phyloP scores from a whole-genome alignment of 2,888 invertebrate species.

The Eudemis profundana region DNA sequence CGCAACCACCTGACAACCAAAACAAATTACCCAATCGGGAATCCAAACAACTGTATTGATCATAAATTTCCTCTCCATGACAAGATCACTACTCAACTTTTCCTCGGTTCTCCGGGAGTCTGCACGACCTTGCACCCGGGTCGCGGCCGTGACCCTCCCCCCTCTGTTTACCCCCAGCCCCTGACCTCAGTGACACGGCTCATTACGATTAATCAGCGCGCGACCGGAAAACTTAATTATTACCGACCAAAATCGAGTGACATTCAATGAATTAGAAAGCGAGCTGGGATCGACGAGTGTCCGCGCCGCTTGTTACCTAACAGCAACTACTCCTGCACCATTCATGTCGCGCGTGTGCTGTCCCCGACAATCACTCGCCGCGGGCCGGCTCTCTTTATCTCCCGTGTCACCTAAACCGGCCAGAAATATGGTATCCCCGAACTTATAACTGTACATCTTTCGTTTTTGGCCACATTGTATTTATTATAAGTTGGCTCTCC shows the following conservation, averaged over 20 bases:
- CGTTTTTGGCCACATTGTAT: not conserved
- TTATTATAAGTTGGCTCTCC: not conserved
- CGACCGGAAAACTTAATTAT: slow-evolving; percentile 39
- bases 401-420: not conserved
- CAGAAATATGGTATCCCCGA: too few relatives aligned
- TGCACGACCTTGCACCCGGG: slow-evolving; percentile 28
- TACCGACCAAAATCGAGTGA: slow-evolving; percentile 29
- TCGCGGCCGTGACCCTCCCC: slow-evolving; percentile 26
- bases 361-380: slow-evolving; percentile 22
- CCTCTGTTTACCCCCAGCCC: slow-evolving; percentile 16
- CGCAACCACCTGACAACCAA: slow-evolving; percentile 18
- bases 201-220: slow-evolving; percentile 33
- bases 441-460: not conserved
- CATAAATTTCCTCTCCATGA: not conserved
- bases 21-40: slow-evolving; percentile 23
- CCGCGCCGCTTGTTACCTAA: slow-evolving; percentile 25
- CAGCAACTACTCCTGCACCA: slow-evolving; percentile 20
- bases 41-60: not conserved
- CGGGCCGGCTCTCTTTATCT: not conserved
- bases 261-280: slow-evolving; percentile 42
- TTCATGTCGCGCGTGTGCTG: slow-evolving; percentile 26
- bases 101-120: not conserved
- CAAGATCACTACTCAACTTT: not conserved
- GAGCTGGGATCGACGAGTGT: slow-evolving; percentile 25
- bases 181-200: slow-evolving; percentile 34